These are phyloP conservation scores for Diphyllodes magnificus DNA, from an alignment of 2,113 vertebrate genomes.

Conservation along the genomic window DNA sequence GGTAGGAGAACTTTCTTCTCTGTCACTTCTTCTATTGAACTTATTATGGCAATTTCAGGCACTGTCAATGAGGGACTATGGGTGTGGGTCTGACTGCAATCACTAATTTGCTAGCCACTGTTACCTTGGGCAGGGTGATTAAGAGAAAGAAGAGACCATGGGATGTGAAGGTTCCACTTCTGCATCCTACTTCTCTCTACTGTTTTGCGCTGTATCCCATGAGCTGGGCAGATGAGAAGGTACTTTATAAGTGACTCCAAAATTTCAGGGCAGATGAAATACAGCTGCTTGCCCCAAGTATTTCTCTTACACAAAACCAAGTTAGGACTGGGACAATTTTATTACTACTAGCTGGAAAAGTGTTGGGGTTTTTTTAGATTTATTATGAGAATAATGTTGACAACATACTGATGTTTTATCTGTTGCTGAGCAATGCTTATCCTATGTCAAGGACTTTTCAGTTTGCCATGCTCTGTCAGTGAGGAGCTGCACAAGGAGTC, in stretches of 20 bases:
- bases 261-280: background rate
- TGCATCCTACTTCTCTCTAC: background rate
- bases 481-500: background rate
- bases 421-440: background rate
- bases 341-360: background rate
- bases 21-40: background rate
- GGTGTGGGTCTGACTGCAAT: background rate
- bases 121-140: background rate
- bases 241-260: background rate
- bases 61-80: background rate
- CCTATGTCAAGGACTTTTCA: background rate
- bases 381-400: background rate
- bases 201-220: background rate
- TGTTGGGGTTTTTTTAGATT: background rate
- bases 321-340: background rate
- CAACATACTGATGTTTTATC: background rate
- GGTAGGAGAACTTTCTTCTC: background rate
- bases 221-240: background rate
- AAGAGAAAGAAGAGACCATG: background rate
- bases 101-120: background rate
- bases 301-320: background rate
- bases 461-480: background rate
- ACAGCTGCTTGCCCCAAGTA: background rate
- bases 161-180: background rate
- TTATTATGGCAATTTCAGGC: background rate